These are phyloP conservation scores for Hyalella azteca DNA, from an alignment of 2,888 invertebrate genomes.

Conservation along the genomic window DNA sequence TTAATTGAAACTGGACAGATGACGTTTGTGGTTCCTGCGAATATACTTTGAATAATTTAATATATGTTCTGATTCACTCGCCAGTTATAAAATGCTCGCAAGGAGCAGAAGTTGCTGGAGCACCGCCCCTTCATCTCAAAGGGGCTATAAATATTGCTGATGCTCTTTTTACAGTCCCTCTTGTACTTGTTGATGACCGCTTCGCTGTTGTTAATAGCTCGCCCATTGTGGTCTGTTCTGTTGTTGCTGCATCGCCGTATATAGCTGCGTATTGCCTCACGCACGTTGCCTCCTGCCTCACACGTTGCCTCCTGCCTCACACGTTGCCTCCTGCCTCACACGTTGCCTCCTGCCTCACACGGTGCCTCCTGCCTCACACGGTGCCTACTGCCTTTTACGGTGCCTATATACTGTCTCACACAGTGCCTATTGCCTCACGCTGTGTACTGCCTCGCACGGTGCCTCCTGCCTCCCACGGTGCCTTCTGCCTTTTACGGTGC, in stretches of 20 bases:
- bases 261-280: no score
- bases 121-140: no score
- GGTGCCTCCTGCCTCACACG: not conserved
- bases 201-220: not conserved
- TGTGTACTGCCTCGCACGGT: no score
- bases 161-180: not conserved
- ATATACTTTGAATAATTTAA: no score
- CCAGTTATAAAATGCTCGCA: no score
- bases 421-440: not conserved
- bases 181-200: not conserved
- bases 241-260: no score
- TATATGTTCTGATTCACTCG: no score
- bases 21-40: no score
- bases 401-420: not conserved
- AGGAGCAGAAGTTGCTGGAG: no score
- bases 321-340: not conserved
- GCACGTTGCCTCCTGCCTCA: not conserved
- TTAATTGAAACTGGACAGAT: no score
- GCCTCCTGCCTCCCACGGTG: not conserved
- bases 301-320: not conserved
- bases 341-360: not conserved
- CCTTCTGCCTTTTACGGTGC: not conserved
- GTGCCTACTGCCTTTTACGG: not conserved
- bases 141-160: slow-evolving; percentile 9
- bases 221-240: not conserved